Percentiles rank a stretch among this genome's conserved stretches.
Conservation (phyloP, 2,888 invertebrate species). For the Leistus spinibarbis region DNA sequence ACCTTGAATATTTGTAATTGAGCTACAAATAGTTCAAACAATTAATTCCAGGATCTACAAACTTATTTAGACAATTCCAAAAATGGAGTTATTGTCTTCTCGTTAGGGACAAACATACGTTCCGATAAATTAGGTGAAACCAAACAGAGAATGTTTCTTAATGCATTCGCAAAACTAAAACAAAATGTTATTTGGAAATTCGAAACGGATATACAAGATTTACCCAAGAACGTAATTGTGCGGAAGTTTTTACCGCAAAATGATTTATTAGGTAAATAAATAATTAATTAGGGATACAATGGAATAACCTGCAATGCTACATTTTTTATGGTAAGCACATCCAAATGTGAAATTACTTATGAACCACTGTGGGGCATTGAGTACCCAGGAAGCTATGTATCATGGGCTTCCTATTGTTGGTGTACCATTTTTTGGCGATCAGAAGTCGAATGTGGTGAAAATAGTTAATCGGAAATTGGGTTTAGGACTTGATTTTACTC, state of each 20-base stretch:
- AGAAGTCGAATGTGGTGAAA: constrained; percentile 48
- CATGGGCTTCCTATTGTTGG: constrained; percentile 46
- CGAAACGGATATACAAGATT: constrained; percentile 47
- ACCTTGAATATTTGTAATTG: too few species aligned
- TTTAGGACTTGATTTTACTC: constrained; percentile 41
- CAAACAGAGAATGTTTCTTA: constrained; percentile 45
- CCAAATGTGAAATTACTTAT: constrained; percentile 46
- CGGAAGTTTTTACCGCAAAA: constrained; percentile 55
- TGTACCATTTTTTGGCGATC: constrained; percentile 51
- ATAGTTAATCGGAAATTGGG: constrained; percentile 47
- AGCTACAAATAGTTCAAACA: too few species aligned
- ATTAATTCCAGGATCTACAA: constrained; percentile 43
- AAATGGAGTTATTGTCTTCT: constrained; percentile 52
- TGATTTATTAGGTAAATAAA: constrained; percentile 51
- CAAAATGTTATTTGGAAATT: constrained; percentile 53
- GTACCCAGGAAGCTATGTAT: constrained; percentile 46
- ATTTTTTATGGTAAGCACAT: constrained; percentile 39
- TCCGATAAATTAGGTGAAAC: constrained; percentile 45
- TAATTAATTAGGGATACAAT: not conserved
- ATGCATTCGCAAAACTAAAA: constrained; percentile 50
- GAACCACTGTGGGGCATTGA: constrained; percentile 48
- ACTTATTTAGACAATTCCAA: constrained; percentile 47
- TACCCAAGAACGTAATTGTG: constrained; percentile 54
- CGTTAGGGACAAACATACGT: constrained; percentile 51
- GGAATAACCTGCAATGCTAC: not conserved